These are phyloP conservation scores for Oceanites oceanicus DNA, from an alignment of 2,113 vertebrate species.

Conservation along the genomic window DNA sequence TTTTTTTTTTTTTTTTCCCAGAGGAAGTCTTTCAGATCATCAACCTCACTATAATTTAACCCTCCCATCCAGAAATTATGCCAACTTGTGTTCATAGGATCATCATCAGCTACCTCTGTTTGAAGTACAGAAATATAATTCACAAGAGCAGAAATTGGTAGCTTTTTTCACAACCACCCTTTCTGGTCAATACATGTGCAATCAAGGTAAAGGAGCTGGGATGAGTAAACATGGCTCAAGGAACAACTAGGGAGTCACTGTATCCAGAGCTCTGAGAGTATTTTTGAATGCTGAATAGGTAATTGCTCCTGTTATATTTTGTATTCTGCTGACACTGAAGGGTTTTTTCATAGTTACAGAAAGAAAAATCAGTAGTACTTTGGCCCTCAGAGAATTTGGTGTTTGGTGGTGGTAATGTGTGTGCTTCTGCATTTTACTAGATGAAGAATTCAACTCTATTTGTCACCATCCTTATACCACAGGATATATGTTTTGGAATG, in stretches of 20 bases:
- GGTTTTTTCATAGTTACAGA: background rate
- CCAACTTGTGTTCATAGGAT: background rate
- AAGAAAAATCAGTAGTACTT: background rate
- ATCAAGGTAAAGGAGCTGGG: background rate
- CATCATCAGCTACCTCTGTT: background rate
- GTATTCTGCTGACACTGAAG: background rate
- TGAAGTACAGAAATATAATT: background rate
- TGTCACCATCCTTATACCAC: background rate
- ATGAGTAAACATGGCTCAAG: background rate
- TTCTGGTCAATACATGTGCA: background rate
- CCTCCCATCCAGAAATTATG: background rate
- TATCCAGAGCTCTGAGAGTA: background rate
- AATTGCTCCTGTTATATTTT: background rate
- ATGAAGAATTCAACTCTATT: background rate
- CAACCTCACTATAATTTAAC: background rate
- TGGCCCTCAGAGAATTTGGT: background rate
- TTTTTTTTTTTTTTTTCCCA: background rate
- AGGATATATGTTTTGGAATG: background rate
- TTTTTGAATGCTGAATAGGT: background rate
- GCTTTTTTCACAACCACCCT: background rate
- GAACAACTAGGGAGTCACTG: background rate
- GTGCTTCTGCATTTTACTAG: background rate
- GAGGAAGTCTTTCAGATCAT: background rate
- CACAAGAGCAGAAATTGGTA: background rate
- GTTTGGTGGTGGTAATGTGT: background rate